A percentile compares a stretch with the other conserved stretches of the same genome.
These are phyloP conservation scores for Tichodroma muraria DNA, from an alignment of 2,113 vertebrate genomes.

Conservation along the genomic window DNA sequence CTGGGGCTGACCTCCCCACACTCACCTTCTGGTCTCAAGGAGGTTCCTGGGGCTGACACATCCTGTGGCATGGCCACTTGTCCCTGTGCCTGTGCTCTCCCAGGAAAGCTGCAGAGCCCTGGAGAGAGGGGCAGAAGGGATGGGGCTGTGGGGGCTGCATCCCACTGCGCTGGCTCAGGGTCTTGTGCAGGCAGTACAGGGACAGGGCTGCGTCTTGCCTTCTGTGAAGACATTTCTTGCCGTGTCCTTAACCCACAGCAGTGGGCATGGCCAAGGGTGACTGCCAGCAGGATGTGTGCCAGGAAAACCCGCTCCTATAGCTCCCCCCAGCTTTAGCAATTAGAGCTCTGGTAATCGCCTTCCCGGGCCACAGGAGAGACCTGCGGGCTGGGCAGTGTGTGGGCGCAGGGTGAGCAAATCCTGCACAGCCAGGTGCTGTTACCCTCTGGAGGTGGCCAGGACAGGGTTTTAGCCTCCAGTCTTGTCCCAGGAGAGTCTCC, in stretches of 20 bases:
- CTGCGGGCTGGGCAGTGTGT: background rate
- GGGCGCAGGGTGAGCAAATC: background rate
- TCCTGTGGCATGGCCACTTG: rapidly evolving
- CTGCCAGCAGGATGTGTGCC: background rate
- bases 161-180: background rate
- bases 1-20: rapidly evolving
- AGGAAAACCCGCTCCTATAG: background rate
- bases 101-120: background rate
- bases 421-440: background rate
- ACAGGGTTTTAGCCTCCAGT: background rate
- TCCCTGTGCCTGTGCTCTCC: background rate
- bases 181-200: background rate
- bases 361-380: background rate
- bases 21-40: rapidly evolving
- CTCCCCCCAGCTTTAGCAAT: background rate
- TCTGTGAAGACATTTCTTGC: background rate
- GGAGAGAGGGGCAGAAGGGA: background rate
- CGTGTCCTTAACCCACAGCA: background rate
- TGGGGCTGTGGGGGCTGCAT: background rate
- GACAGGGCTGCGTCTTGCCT: background rate
- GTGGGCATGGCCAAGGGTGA: background rate
- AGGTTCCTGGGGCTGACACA: no score
- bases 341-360: background rate
- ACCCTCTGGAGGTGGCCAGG: background rate
- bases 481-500: background rate